Evolutionary conservation across 2,797 vertebrate species (phyloP).

Genomic region (Mormyrus hasselquistii): DNA sequence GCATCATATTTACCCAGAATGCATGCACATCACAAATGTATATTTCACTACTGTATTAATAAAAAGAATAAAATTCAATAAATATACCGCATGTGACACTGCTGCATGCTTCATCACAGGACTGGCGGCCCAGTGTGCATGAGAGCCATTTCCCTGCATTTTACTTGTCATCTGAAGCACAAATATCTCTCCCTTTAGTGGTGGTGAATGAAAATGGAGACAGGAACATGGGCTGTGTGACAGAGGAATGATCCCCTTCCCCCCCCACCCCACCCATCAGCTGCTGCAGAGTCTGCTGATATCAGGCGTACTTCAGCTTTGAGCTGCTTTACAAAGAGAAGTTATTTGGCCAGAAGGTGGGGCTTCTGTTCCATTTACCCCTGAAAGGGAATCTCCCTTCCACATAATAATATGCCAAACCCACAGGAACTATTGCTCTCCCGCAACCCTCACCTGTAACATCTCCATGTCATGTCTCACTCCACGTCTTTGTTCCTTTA

Average conservation of each 20-base stretch:
- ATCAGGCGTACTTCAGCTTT: neutral
- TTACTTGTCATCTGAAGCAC: neutral
- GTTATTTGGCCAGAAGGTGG: neutral
- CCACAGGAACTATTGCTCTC: neutral
- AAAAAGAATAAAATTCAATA: constrained; percentile 53
- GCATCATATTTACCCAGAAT: neutral
- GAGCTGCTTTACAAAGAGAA: neutral
- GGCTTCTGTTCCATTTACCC: neutral
- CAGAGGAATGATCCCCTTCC: neutral
- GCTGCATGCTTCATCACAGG: neutral
- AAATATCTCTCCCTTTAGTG: neutral
- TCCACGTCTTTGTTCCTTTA: neutral
- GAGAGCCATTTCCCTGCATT: neutral
- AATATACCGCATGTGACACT: constrained; percentile 80
- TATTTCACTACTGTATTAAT: constrained; percentile 58
- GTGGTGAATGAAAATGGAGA: neutral
- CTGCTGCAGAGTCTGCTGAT: neutral
- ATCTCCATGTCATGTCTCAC: neutral
- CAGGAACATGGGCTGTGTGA: neutral
- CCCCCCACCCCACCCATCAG: too few species aligned
- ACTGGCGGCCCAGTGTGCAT: neutral
- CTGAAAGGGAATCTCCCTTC: neutral
- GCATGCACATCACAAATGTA: constrained; percentile 51
- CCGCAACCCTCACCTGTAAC: neutral
- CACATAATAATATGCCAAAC: neutral